Evolutionary conservation across 2,113 vertebrate genomes (phyloP), one percentile per base, ranked within the genome.

Genomic region (Formicarius rufipectus): DNA sequence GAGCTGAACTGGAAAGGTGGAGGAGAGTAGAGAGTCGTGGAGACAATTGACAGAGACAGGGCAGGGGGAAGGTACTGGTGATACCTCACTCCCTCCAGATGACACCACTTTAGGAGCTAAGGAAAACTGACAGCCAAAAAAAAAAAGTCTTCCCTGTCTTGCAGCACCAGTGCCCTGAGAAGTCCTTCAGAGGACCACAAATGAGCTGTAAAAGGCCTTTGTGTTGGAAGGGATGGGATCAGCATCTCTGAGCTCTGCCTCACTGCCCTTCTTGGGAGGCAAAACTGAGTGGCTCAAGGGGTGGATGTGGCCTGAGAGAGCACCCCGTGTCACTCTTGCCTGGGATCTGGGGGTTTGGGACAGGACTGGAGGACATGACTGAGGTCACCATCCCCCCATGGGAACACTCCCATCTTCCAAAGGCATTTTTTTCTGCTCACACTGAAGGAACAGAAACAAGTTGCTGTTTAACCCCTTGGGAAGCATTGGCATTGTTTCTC

Each of bases 31-130:
- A 52, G 25, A 81, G 42, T 81, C 89, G 91, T 49, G 95, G 77
- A 87, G 93, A 89, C 77, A 90, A 96, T 80, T 90, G 96, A 20
- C 87, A 93, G 74, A 85, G 94, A 94, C 93, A 95, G 87, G 89
- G 81, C 77, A 64, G 53, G 64, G 49, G 73, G 60, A 84, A 78
- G 94, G 77, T 78, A 12, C 9, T 1, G 44, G 52, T 7, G 89
- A 12, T 71, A 33, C 89, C 91, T 92, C 66, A 6, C 71, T 87
- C 58, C n/a, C 5, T 30, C 87, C 58, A 33, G 24, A 14, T 49
- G 82, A 89, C 91, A 89, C 42, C 2, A 12, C 80, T 45, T 23
- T 2, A 5, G 81, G 40, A 52, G 23, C 47, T 93, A 79, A 95
- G 81, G 84, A 66, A 58, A 91, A 39, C 15, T 72, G 89, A 95